A percentile compares a stretch with the other conserved stretches of the same genome.
These are phyloP conservation scores for Autographa pulchrina DNA, from an alignment of 2,888 invertebrate genomes.

Conservation along the genomic window DNA sequence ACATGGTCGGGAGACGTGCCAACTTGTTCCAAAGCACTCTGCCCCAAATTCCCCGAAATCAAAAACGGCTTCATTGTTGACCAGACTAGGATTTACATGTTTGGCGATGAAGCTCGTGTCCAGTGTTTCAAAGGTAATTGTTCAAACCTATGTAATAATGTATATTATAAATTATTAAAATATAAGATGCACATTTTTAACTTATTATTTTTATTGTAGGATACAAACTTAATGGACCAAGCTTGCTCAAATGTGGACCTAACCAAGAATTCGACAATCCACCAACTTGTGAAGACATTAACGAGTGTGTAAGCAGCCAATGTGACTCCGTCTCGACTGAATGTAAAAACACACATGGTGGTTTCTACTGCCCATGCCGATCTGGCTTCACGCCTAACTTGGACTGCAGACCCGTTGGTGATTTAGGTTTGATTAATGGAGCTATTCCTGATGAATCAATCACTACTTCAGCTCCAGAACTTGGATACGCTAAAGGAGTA, in stretches of 20 bases:
- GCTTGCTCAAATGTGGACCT: constrained; percentile 95
- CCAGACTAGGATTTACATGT: constrained; percentile 93
- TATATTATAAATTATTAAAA: neutral
- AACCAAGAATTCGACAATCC: constrained; percentile 95
- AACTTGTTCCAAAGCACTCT: constrained; percentile 93
- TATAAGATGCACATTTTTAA: neutral
- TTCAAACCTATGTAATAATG: neutral
- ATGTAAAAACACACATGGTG: constrained; percentile 96
- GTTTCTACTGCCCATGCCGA: constrained; percentile 96
- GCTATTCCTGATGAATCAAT: constrained; percentile 97
- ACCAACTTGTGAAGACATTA: constrained; percentile 97
- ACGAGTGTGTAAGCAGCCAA: constrained; percentile 96
- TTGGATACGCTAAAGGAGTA: constrained; percentile 95
- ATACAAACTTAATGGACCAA: constrained; percentile 95
- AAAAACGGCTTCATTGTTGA: constrained; percentile 97
- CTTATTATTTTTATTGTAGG: constrained; percentile 84
- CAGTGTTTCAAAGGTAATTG: constrained; percentile 94
- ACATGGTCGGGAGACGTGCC: constrained; percentile 98
- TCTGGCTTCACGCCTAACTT: constrained; percentile 95
- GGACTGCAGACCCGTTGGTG: constrained; percentile 97
- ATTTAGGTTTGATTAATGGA: constrained; percentile 96
- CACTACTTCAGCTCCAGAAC: constrained; percentile 94
- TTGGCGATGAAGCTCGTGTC: constrained; percentile 96
- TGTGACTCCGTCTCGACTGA: constrained; percentile 97
- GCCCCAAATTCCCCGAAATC: constrained; percentile 93